Percentiles rank a stretch among this genome's conserved stretches.
Conservation (phyloP, 1,140 invertebrate species). For the Formica selysi region DNA sequence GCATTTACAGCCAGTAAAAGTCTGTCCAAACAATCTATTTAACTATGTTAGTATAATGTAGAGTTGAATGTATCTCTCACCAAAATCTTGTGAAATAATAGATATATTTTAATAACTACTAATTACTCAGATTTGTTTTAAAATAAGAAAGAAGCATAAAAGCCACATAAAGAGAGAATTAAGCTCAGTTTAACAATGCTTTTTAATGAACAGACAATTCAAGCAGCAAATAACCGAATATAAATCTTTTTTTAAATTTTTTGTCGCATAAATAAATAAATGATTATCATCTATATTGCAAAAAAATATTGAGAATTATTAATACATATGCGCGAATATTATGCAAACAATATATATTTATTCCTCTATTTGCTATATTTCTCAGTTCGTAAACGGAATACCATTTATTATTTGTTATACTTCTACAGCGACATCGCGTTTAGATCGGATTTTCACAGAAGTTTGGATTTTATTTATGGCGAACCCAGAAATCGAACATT, state of each 20-base stretch:
- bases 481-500: conserved; percentile 43
- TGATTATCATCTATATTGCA: background rate
- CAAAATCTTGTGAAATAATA: conserved; percentile 16
- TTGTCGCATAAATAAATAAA: background rate
- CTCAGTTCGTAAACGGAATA: background rate
- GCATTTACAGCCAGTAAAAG: background rate
- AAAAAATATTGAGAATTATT: background rate
- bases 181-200: background rate
- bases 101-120: background rate
- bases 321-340: background rate
- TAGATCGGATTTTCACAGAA: background rate
- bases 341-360: background rate
- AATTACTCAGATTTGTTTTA: too few relatives aligned
- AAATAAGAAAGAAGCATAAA: too few relatives aligned
- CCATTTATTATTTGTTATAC: background rate
- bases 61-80: background rate
- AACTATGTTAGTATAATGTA: background rate
- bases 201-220: background rate
- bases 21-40: background rate
- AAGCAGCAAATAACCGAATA: too few relatives aligned
- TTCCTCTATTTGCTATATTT: background rate
- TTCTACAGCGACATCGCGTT: background rate
- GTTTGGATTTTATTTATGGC: conserved; percentile 40
- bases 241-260: background rate
- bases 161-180: background rate